Conservation (phyloP, 1,140 invertebrate species). For the Trichomalopsis sarcophagae region DNA sequence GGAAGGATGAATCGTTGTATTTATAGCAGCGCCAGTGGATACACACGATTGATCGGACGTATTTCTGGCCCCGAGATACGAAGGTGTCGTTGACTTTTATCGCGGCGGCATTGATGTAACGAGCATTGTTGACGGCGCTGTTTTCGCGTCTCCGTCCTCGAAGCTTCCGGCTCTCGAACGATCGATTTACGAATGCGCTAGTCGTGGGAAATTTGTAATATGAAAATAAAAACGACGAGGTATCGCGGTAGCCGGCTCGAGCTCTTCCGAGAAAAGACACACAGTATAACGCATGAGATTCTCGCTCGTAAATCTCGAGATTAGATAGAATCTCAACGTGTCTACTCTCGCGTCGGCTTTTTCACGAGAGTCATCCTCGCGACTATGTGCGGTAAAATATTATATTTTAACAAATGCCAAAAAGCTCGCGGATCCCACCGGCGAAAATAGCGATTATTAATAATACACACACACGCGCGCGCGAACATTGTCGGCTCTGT, state of each 20-base stretch:
- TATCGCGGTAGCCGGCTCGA: too few relatives aligned
- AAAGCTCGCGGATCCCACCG: neutral
- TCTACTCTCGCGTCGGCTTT: neutral
- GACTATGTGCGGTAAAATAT: neutral
- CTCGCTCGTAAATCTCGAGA: neutral
- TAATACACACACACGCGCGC: neutral
- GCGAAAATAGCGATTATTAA: slow-evolving; percentile 23
- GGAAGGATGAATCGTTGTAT: too few relatives aligned
- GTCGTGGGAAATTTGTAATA: neutral
- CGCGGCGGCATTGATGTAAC: neutral
- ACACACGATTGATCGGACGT: neutral
- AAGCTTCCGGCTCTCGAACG: neutral
- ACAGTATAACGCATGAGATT: neutral
- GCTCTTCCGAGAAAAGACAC: neutral
- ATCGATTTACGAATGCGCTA: neutral
- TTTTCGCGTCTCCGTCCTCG: neutral
- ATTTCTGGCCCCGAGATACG: neutral
- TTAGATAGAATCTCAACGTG: neutral
- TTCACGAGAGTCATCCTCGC: neutral
- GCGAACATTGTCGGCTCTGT: slow-evolving; percentile 5
- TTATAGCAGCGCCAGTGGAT: neutral
- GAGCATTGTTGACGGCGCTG: neutral
- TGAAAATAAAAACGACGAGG: neutral
- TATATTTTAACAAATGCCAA: slow-evolving; percentile 13
- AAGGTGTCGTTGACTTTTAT: neutral